Base-by-base conservation (phyloP, 2,888 invertebrate genomes). In the Liopterus haemorrhoidalis region DNA sequence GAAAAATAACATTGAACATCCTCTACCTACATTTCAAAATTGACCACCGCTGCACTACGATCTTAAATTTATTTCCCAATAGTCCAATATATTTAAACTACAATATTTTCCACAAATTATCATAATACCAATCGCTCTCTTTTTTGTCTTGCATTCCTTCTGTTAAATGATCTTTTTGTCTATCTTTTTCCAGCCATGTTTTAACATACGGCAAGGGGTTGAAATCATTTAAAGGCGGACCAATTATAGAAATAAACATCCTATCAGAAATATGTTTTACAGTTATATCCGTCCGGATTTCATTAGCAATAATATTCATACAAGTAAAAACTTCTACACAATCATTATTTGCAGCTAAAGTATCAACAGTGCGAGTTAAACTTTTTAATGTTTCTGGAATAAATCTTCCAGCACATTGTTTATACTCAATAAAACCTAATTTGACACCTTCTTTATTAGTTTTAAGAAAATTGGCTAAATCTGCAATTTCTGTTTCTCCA, bases 401-500 rank as follows among this genome's bases (percentile, higher is more conserved):
- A 14, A 4, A 18, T 31, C 15, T 31, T 31, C 5, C 31, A 9
- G 31, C 16, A 14, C 31, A 31, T 15, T 31, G 15, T 15, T 31
- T 15, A 15, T 31, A 31, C 19, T 31, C 18, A n/a, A 31, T 31
- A 2, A 31, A 31, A 31, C 31, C 2, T 14, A 31, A 2, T 15
- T 31, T 5, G n/a, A 2, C 8, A 31, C 9, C 16, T 18, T 31
- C 16, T 2, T n/a, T 31, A 19, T 5, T 15, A 15, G 19, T n/a
- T 31, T 31, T 2, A n/a, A 15, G 19, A 5, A 15, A 12, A 18
- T 15, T 15, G 16, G 31, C 16, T n/a, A 31, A 31, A 6, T 31
- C 15, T n/a, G 19, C 3, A 18, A 31, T 31, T n/a, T 31, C 15
- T 18, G 14, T 31, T 31, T 31, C 31, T 31, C 31, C 14, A 31